Base-by-base conservation (phyloP, 2,888 invertebrate species). In the Hydroisotoma schaefferi region DNA sequence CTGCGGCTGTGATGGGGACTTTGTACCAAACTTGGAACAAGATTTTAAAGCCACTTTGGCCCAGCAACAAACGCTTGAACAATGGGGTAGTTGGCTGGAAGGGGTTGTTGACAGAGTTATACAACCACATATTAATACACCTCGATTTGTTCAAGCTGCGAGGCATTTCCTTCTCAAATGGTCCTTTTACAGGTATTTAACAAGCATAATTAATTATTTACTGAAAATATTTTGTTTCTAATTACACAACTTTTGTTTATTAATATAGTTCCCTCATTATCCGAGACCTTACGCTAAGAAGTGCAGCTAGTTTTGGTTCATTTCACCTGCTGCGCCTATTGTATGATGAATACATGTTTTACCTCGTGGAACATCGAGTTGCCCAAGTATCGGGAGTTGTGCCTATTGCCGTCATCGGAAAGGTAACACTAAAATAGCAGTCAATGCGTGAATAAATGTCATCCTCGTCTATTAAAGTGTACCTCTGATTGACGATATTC, bases 261-360 rank as follows among this genome's bases (percentile, higher is more conserved):
- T 10, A 10, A 15, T 40, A 27, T 77, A 92, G 94, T 77, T 97
- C 97, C 58, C 93, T 97, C 86, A 94, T 99, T 60, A 98, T 99
- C 73, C 84, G 98, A 49, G 98, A 99, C 79, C 83, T 99, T 68
- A 99, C 98, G 46, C 81, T 98, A 67, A 81, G 93, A 73, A 95
- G 95, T 63, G 98, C 99, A 38, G 92, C 95, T 23, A 95, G 95
- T 78, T 99, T 99, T 80, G 99, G 99, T 55, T 95, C 95, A 69
- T 99, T 99, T 82, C 99, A 99, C 80, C 84, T 99, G 73, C 92
- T 99, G 75, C 87, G 98, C 47, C 83, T 99, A 75, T 84, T 99
- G 60, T 99, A 95, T 78, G 98, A 99, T 79, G 99, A 99, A 80
- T 99, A 97, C 79, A 97, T 99, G 89, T 94, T 95, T 80, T 98